Evolutionary conservation across 2,113 vertebrate species (phyloP).

Genomic region (Microtus richardsoni): DNA sequence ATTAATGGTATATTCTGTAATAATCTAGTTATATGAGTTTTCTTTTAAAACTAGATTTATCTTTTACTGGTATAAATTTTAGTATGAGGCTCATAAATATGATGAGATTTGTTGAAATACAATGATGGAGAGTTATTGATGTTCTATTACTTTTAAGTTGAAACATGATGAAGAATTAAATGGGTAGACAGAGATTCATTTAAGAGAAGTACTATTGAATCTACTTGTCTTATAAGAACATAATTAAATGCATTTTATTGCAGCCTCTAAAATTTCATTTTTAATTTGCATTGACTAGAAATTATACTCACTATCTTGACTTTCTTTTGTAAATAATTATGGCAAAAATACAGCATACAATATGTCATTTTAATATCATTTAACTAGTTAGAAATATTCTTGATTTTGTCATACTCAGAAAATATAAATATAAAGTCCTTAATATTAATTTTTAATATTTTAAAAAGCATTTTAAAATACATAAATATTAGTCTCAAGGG

Average conservation of each 20-base stretch:
- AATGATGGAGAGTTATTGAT: slow-evolving; percentile 65
- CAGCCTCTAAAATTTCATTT: slow-evolving; percentile 71
- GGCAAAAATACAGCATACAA: slow-evolving; percentile 64
- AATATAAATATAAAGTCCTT: neutral
- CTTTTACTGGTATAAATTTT: slow-evolving; percentile 25
- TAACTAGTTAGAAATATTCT: slow-evolving; percentile 19
- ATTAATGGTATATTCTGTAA: neutral
- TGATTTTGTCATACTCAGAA: neutral
- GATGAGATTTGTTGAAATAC: slow-evolving; percentile 59
- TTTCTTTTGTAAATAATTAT: slow-evolving; percentile 53
- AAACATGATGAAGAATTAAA: slow-evolving; percentile 75
- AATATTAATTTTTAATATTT: neutral
- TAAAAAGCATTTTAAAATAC: neutral
- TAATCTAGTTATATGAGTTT: neutral
- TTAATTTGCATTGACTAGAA: slow-evolving; percentile 61
- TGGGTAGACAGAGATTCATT: slow-evolving; percentile 64
- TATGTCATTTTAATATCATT: neutral
- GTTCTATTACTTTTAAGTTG: slow-evolving; percentile 61
- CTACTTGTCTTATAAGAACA: slow-evolving; percentile 47
- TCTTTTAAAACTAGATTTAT: neutral
- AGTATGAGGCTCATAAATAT: neutral
- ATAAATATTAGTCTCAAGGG: neutral
- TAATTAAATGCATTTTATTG: slow-evolving; percentile 65
- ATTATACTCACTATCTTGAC: neutral
- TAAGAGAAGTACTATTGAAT: slow-evolving; percentile 65